Conservation (phyloP, 2,888 invertebrate species). For the Pegoplata infirma region DNA sequence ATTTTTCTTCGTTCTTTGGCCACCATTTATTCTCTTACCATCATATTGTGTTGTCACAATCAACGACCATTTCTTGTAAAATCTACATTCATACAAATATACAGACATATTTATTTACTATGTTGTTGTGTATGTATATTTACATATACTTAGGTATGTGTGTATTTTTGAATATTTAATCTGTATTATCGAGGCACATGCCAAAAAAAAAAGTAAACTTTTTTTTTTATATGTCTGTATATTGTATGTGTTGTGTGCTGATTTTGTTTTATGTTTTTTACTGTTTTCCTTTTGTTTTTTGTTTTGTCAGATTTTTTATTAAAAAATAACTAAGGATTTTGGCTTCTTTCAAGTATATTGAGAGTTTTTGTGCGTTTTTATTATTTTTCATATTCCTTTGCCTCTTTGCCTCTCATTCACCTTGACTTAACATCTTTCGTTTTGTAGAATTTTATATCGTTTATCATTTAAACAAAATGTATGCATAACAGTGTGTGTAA, state of each 20-base stretch:
- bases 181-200: slow-evolving; percentile 67
- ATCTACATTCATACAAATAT: background rate
- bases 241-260: slow-evolving; percentile 34
- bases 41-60: slow-evolving; percentile 10
- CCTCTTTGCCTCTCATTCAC: background rate
- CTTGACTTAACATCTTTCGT: slow-evolving; percentile 1
- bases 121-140: background rate
- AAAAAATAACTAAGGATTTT: background rate
- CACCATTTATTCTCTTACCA: slow-evolving; percentile 17
- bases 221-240: slow-evolving; percentile 4
- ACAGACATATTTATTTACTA: slow-evolving; percentile 38
- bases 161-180: slow-evolving; percentile 67
- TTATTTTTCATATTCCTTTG: background rate
- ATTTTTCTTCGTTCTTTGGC: slow-evolving; percentile 5
- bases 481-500: too few species aligned
- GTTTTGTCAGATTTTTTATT: slow-evolving; percentile 12
- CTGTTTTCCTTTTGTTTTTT: slow-evolving; percentile 30
- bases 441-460: slow-evolving; percentile 2
- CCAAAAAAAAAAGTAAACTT: slow-evolving; percentile 30
- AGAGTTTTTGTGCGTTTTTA: background rate
- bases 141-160: slow-evolving; percentile 53
- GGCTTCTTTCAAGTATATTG: background rate
- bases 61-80: background rate
- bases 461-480: background rate
- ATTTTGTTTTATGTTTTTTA: slow-evolving; percentile 31